These are phyloP conservation scores for Poecilia latipinna DNA, from an alignment of 2,113 vertebrate species.

Conservation along the genomic window DNA sequence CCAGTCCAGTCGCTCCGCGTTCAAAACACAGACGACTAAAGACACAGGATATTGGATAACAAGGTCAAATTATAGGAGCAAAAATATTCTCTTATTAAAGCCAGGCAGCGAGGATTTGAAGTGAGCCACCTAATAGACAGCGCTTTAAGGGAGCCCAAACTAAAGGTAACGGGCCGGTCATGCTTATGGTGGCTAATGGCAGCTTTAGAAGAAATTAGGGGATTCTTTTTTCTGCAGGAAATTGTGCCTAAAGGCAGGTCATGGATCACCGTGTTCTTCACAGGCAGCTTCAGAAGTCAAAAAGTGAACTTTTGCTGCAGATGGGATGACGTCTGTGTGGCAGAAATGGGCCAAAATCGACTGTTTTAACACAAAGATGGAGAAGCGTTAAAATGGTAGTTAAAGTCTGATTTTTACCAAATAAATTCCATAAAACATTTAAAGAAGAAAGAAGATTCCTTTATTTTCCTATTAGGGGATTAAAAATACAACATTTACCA, in stretches of 20 bases:
- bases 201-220: conserved; percentile 77
- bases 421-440: background rate
- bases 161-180: conserved; percentile 79
- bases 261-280: conserved; percentile 73
- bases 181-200: conserved; percentile 77
- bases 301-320: conserved; percentile 47
- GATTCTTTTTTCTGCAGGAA: conserved; percentile 78
- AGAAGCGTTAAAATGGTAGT: conserved; percentile 6
- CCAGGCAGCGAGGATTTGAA: conserved; percentile 74
- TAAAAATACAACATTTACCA: too few relatives aligned
- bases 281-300: conserved; percentile 59
- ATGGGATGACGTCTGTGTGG: conserved; percentile 46
- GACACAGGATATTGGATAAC: conserved; percentile 80
- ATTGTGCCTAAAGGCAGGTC: conserved; percentile 79
- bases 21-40: conserved; percentile 55
- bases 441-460: too few relatives aligned
- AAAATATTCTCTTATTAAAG: conserved; percentile 79
- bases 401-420: background rate
- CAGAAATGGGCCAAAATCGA: conserved; percentile 43
- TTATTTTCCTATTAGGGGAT: too few relatives aligned
- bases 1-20: conserved; percentile 25
- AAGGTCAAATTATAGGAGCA: conserved; percentile 76
- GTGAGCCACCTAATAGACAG: conserved; percentile 79
- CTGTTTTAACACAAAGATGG: conserved; percentile 44
- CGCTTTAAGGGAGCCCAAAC: conserved; percentile 72